Percentiles rank a stretch among this genome's conserved stretches.
Evolutionary conservation across 1,140 invertebrate species (phyloP).

Genomic region (Procambarus clarkii): DNA sequence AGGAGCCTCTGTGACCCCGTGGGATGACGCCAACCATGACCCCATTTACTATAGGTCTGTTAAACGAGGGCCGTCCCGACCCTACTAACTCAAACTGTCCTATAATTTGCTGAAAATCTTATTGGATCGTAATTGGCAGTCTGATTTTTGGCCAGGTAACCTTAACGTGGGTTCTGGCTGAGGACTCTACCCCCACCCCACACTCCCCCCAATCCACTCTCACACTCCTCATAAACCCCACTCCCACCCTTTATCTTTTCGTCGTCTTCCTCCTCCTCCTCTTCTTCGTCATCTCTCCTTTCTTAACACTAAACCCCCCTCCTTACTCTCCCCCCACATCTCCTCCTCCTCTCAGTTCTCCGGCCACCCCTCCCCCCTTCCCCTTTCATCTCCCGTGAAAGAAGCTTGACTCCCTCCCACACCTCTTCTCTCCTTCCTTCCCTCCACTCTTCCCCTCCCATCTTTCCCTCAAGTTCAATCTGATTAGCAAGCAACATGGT

Average conservation of each 20-base stretch:
- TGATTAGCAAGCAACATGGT: too few relatives aligned
- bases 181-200: neutral
- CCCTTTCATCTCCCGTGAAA: neutral
- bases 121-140: constrained; percentile 44
- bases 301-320: neutral
- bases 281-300: neutral
- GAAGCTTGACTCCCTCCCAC: neutral
- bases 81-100: constrained; percentile 31
- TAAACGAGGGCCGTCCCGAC: constrained; percentile 30
- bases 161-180: constrained; percentile 10
- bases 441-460: neutral
- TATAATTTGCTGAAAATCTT: constrained; percentile 48
- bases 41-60: neutral
- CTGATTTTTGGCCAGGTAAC: constrained; percentile 45
- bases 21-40: neutral
- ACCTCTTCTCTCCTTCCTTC: neutral
- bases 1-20: neutral
- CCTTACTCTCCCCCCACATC: neutral
- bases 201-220: neutral
- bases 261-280: neutral
- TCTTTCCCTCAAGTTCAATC: too few relatives aligned
- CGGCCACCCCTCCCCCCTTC: neutral
- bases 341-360: neutral
- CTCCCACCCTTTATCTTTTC: neutral
- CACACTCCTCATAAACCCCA: neutral